Conservation (phyloP, 2,888 invertebrate species). For the Tiliacea citrago region DNA sequence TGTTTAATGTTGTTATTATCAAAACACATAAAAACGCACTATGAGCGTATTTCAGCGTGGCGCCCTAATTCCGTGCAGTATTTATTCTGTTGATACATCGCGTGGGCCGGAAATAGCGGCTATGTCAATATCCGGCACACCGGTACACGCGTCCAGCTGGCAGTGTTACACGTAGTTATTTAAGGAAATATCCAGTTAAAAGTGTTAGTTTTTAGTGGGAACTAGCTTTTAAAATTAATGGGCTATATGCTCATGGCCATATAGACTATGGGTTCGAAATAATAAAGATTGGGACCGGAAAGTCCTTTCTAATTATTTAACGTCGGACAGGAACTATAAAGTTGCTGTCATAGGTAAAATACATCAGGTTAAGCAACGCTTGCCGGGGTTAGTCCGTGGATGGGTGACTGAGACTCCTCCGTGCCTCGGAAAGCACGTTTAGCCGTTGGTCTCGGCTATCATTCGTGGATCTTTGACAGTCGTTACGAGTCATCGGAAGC, state of each 20-base stretch:
- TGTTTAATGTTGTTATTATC: too few species aligned
- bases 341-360: too few species aligned
- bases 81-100: conserved; percentile 74
- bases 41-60: conserved; percentile 17
- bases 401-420: too few species aligned
- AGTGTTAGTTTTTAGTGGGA: not conserved
- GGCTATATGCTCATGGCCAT: too few species aligned
- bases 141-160: conserved; percentile 48
- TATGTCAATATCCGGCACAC: conserved; percentile 82
- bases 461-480: too few species aligned
- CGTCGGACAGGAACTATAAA: not conserved
- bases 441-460: too few species aligned
- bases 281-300: not conserved
- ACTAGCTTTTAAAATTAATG: not conserved
- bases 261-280: too few species aligned
- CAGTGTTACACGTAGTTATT: conserved; percentile 48
- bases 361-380: too few species aligned
- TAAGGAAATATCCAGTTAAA: conserved; percentile 42
- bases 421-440: too few species aligned
- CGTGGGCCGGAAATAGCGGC: conserved; percentile 82
- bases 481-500: too few species aligned
- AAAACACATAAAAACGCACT: conserved; percentile 8
- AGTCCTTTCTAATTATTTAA: not conserved
- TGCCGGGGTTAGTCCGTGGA: too few species aligned
- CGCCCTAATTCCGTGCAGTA: conserved; percentile 62